Evolutionary conservation across 2,888 invertebrate species (phyloP).

Genomic region (Sinopyrophorus schimmeli): DNA sequence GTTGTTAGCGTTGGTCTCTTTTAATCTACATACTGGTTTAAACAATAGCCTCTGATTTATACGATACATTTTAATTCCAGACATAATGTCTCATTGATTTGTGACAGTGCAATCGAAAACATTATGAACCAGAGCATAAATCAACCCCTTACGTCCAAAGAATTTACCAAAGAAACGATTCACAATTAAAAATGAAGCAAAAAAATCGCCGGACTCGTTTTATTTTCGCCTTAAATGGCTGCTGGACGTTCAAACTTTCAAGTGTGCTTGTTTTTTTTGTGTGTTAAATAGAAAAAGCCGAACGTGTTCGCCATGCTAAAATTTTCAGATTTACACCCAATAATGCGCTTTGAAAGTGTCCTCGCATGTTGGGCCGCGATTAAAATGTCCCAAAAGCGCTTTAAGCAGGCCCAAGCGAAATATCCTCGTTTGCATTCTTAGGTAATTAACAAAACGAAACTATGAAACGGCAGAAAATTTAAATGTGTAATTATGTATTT

Average conservation of each 20-base stretch:
- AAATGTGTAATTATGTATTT: slow-evolving; percentile 16
- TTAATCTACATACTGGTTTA: slow-evolving; percentile 53
- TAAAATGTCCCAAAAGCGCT: too few species aligned
- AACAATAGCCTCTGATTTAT: slow-evolving; percentile 56
- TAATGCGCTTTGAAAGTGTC: neutral
- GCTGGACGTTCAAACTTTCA: too few species aligned
- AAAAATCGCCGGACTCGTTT: slow-evolving; percentile 36
- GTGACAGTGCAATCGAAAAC: slow-evolving; percentile 54
- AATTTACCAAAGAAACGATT: slow-evolving; percentile 34
- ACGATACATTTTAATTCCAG: slow-evolving; percentile 54
- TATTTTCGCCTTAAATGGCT: slow-evolving; percentile 26
- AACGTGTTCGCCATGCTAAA: too few species aligned
- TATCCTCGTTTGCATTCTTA: too few species aligned
- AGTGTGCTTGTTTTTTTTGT: too few species aligned
- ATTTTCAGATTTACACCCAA: too few species aligned
- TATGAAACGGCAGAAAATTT: slow-evolving; percentile 15
- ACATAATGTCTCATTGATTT: slow-evolving; percentile 57
- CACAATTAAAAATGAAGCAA: slow-evolving; percentile 29
- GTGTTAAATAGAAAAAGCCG: too few species aligned
- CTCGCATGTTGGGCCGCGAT: too few species aligned
- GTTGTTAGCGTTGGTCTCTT: slow-evolving; percentile 24
- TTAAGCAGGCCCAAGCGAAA: too few species aligned
- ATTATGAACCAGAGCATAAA: slow-evolving; percentile 53
- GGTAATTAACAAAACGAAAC: too few species aligned
- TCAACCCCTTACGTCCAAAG: slow-evolving; percentile 43